A percentile compares a stretch with the other conserved stretches of the same genome.
Evolutionary conservation across 1,140 invertebrate genomes (phyloP).

Genomic region (Trichogramma pretiosum): DNA sequence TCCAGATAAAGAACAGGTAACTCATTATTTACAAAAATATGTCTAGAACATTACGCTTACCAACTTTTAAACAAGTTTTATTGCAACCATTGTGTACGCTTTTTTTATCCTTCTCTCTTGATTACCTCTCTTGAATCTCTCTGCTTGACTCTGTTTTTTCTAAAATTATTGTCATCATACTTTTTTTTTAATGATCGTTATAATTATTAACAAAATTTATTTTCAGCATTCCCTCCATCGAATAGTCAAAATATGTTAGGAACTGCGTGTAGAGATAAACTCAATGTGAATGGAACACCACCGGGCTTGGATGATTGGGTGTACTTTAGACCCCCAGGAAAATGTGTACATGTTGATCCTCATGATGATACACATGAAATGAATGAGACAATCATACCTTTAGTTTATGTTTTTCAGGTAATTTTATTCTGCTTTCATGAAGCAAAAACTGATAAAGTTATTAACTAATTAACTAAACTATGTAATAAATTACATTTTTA

Average conservation of each 20-base stretch:
- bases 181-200: not conserved
- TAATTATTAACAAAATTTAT: too few relatives aligned
- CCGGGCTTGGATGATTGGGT: conserved; percentile 50
- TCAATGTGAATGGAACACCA: conserved; percentile 33
- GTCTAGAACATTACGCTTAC: too few relatives aligned
- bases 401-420: conserved; percentile 76
- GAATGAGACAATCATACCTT: conserved; percentile 59
- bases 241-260: conserved; percentile 69
- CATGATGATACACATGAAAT: conserved; percentile 46
- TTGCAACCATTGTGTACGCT: too few relatives aligned
- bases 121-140: conserved; percentile 10
- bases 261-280: conserved; percentile 70
- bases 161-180: not conserved
- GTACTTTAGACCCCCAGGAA: conserved; percentile 59
- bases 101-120: conserved; percentile 4
- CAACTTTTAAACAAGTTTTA: too few relatives aligned
- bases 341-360: too few relatives aligned
- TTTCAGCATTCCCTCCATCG: conserved; percentile 76
- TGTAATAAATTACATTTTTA: conserved; percentile 31
- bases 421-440: not conserved
- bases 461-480: too few relatives aligned
- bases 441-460: too few relatives aligned
- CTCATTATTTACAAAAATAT: too few relatives aligned
- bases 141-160: conserved; percentile 1
- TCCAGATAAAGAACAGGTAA: too few relatives aligned